A percentile compares a stretch with the other conserved stretches of the same genome.
Evolutionary conservation across 2,888 invertebrate species (phyloP).

Genomic region (Hydraecia micacea): DNA sequence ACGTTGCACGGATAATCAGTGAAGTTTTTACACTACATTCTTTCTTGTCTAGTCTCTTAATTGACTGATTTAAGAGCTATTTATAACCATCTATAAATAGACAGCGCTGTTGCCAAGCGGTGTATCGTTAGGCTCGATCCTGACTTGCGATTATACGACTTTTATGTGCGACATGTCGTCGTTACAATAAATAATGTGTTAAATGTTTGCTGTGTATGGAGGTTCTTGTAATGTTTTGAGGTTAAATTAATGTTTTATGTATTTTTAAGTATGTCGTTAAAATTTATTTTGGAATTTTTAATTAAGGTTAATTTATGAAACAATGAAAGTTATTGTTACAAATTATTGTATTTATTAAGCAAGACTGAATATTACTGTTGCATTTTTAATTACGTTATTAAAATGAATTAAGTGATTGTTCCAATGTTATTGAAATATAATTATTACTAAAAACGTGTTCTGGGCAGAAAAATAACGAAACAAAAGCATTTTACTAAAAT

Average conservation of each 20-base stretch:
- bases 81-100: conserved; percentile 80
- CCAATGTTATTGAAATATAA: not conserved
- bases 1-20: conserved; percentile 43
- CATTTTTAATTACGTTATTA: not conserved
- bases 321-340: conserved; percentile 1
- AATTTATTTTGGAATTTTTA: conserved; percentile 5
- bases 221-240: conserved; percentile 6
- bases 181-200: conserved; percentile 46
- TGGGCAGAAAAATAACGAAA: not conserved
- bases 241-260: conserved; percentile 13
- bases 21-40: conserved; percentile 60
- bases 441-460: not conserved
- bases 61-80: conserved; percentile 80
- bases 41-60: conserved; percentile 76
- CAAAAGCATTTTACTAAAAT: not conserved
- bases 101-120: conserved; percentile 76
- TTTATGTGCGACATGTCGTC: conserved; percentile 42
- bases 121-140: conserved; percentile 31
- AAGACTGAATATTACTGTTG: not conserved
- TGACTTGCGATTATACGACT: conserved; percentile 52
- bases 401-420: not conserved
- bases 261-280: not conserved
- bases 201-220: conserved; percentile 16
- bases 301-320: not conserved
- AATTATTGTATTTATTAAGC: not conserved